Base-by-base conservation (phyloP, 1,140 invertebrate genomes). In the Dysdera silvatica region DNA sequence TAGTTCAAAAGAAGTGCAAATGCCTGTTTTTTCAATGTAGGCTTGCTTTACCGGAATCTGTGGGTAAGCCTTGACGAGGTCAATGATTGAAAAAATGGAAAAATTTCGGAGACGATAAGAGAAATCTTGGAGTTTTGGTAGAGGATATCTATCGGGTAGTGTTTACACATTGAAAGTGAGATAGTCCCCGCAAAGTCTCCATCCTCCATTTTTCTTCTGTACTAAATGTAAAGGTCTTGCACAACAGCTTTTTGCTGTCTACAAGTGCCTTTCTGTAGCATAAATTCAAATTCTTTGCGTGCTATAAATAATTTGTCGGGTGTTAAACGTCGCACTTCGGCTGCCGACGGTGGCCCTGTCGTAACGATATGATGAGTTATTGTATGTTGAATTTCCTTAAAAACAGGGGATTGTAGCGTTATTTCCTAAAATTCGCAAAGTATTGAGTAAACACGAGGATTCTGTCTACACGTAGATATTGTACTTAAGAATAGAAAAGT, bases 201-300 rank as follows among this genome's bases (percentile, higher is more conserved):
- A 53, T 10, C 64, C 61, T 28, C 20, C 52, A n/a, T 28, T 37
- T 23, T 18, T 33, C 35, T 72, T 69, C 0, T 59, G 70, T 10
- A 73, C 70, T 20, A 72, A 54, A 65, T 70, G 68, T 7, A 71
- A 37, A 6, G 60, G 66, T 4, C 67, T 71, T 7, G 64, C 41
- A 51, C 56, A 71, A 7, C 32, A 31, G 35, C 59, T 70, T 6
- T 52, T 56, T 6, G 67, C n/a, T 35, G 69, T 4, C 65, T 45
- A 3, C 68, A 57, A 16, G 67, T 56, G 1, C 53, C 67, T 16
- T 55, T 48, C 7, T 0, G 28, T 7, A 63, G n/a, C 26, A 67
- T 16, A 29, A 65, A 48, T 31, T 68, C 37, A 53, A 68, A 66
- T n/a, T 52, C 54, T 29, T 29, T 7, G n/a, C 47, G 57, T 16